phyloP scores from a whole-genome alignment of 2,888 invertebrate genomes.

The Sicus ferrugineus region DNA sequence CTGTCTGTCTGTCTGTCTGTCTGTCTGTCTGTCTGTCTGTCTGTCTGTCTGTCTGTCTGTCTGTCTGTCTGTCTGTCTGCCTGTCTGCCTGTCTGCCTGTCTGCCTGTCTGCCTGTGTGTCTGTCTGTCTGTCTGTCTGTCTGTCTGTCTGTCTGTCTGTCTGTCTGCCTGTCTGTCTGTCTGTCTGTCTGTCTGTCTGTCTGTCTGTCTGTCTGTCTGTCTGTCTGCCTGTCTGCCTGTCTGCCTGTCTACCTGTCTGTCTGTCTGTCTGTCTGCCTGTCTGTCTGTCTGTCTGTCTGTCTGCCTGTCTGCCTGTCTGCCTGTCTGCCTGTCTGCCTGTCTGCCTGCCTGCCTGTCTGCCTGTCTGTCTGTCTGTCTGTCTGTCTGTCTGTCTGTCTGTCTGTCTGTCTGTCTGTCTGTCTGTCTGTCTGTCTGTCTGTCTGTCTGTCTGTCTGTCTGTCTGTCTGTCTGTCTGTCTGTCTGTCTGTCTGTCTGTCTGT shows the following conservation, averaged over 20 bases:
- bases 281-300: no score
- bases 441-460: slow-evolving; percentile 17
- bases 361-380: no score
- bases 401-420: slow-evolving; percentile 17
- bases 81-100: no score
- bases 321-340: no score
- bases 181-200: slow-evolving; percentile 7
- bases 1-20: slow-evolving; percentile 17
- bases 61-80: slow-evolving; percentile 17
- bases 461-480: slow-evolving; percentile 17
- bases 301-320: no score
- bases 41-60: slow-evolving; percentile 15
- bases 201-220: slow-evolving; percentile 17
- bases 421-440: slow-evolving; percentile 17
- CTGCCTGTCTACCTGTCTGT: no score
- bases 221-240: no score
- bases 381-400: slow-evolving; percentile 17
- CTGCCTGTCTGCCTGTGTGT: no score
- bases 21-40: slow-evolving; percentile 17
- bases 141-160: slow-evolving; percentile 11
- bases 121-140: slow-evolving; percentile 17
- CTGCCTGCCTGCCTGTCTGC: no score
- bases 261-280: no score
- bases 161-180: no score
- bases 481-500: slow-evolving; percentile 17